phyloP scores from a whole-genome alignment of 35 echinoderm and acorn worm genomes.

The Ophiothrix spiculata region DNA sequence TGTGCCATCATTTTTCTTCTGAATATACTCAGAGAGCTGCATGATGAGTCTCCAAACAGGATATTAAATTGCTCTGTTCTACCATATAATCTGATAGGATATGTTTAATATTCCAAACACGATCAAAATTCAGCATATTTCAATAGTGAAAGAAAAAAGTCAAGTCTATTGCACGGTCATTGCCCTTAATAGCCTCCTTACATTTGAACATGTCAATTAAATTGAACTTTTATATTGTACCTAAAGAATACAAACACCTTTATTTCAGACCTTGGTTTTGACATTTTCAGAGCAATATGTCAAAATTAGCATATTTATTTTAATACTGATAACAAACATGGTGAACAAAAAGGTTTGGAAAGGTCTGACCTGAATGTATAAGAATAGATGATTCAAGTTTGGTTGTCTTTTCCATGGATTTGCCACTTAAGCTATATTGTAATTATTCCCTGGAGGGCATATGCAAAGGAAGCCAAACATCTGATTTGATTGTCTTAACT shows the following conservation, averaged over 20 bases:
- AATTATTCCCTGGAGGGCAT: neutral
- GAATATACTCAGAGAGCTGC: neutral
- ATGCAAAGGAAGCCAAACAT: neutral
- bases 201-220: too few species aligned
- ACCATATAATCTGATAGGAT: neutral
- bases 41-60: neutral
- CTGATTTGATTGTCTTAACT: neutral
- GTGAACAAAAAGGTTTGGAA: too few species aligned
- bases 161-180: neutral
- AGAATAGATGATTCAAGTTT: neutral
- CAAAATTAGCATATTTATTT: too few species aligned
- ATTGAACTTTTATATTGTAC: too few species aligned
- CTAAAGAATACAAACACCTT: too few species aligned
- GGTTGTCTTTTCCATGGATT: neutral
- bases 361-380: slow-evolving; percentile 2
- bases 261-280: too few species aligned
- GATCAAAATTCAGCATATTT: neutral
- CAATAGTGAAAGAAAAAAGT: too few species aligned
- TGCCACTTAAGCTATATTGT: neutral
- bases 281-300: too few species aligned
- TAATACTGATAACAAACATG: too few species aligned
- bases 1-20: neutral
- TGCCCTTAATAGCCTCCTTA: too few species aligned
- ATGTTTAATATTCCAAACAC: slow-evolving; percentile 7
- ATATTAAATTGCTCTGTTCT: neutral